These are phyloP conservation scores for Onychomys arenicola DNA, from an alignment of 2,797 vertebrate genomes.

Conservation along the genomic window DNA sequence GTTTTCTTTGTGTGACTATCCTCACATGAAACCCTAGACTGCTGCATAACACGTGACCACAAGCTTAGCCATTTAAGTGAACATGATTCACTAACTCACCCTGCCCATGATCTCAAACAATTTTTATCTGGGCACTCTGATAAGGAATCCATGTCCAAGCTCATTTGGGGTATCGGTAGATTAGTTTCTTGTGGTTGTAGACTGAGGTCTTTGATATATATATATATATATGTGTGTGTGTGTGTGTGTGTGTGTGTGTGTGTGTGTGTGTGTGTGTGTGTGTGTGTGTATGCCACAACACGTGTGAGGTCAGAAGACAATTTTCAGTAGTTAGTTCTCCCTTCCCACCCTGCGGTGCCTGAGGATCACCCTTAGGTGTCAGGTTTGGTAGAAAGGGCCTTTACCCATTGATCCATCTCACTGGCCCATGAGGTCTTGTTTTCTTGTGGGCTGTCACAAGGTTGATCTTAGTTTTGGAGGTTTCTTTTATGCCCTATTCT, in stretches of 20 bases:
- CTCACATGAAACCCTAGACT: slow-evolving; percentile 11
- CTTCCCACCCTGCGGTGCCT: background rate
- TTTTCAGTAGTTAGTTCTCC: background rate
- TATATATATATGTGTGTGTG: background rate
- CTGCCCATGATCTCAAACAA: background rate
- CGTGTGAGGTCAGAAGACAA: background rate
- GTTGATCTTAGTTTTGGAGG: background rate
- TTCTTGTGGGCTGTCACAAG: background rate
- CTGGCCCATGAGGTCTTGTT: background rate
- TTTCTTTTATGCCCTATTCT: background rate
- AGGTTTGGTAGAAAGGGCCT: background rate
- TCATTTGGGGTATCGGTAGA: background rate
- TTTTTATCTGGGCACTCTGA: background rate
- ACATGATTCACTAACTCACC: background rate
- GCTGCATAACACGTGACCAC: background rate
- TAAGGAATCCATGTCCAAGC: background rate
- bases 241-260: too few species aligned
- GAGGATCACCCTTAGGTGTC: background rate
- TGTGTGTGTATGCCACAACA: background rate
- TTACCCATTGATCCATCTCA: background rate
- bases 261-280: too few species aligned
- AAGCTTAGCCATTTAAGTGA: background rate
- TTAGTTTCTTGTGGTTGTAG: background rate
- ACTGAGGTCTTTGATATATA: background rate
- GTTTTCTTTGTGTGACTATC: background rate